Base-by-base conservation (phyloP, 2,113 vertebrate species). In the Merops nubicus region DNA sequence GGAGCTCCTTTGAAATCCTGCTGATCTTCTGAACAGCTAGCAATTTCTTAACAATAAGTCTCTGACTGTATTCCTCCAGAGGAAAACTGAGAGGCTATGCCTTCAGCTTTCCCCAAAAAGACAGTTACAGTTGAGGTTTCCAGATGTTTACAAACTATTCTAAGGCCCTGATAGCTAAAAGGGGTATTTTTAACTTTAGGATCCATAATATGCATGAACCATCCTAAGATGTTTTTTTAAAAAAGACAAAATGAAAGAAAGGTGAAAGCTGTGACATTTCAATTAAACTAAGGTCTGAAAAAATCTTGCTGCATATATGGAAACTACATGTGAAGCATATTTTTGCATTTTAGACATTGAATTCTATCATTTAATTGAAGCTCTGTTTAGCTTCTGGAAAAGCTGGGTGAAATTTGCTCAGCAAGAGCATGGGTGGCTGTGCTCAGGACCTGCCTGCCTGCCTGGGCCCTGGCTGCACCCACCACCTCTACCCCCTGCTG, bases 361-460 rank as follows among this genome's bases (percentile, higher is more conserved):
- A 78, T 69, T 29, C 29, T 51, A 5, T 43, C 11, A 29, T 31
- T 75, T 77, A 43, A 54, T 47, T 89, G 79, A 34, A 19, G 12
- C 17, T 73, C 47, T 23, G 12, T 11, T 80, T 53, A 69, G n/a
- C 50, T 33, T 69, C 45, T 73, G 68, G 90, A 51, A 48, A 81
- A 68, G 36, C 0, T 83, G 57, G 12, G 42, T 85, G 51, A 67
- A 43, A 53, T 57, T 11, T 91, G 25, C 25, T 68, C 16, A 53
- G 50, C 23, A 47, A 16, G 51, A 47, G 12, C 11, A 31, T 0
- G 3, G 65, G 9, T 63, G 16, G 19, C 34, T 75, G 57, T 1
- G 50, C 34, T 4, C 28, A 13, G 17, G 23, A 25, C 62, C 38
- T 6, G 13, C 22, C 3, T 0, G 0, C 28, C 3, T n/a, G 3